Conservation (phyloP, 2,888 invertebrate species). For the Hirtodrosophila histrioides region DNA sequence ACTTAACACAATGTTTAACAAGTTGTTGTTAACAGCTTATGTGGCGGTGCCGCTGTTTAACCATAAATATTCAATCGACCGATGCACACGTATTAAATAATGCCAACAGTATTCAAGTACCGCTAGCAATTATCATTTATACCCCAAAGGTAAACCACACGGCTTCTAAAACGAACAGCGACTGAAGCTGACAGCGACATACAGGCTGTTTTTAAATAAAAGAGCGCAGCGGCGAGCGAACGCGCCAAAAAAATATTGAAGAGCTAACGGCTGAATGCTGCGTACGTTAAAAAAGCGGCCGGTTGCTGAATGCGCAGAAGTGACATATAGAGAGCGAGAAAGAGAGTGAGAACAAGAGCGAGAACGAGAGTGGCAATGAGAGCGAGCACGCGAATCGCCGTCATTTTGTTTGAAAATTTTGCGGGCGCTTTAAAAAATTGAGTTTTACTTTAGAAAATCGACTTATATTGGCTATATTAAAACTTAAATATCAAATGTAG, state of each 20-base stretch:
- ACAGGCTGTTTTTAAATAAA: conserved; percentile 9
- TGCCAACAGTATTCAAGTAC: conserved; percentile 26
- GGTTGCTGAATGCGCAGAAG: too few relatives aligned
- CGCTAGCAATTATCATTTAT: conserved; percentile 15
- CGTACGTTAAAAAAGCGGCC: too few relatives aligned
- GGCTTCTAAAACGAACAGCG: conserved; percentile 17
- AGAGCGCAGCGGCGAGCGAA: background rate
- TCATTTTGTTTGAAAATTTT: too few relatives aligned
- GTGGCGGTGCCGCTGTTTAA: background rate
- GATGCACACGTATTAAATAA: conserved; percentile 14
- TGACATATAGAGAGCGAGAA: too few relatives aligned
- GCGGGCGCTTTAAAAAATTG: too few relatives aligned
- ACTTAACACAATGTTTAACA: conserved; percentile 21
- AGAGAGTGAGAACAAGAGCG: too few relatives aligned
- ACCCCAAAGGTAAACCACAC: conserved; percentile 24
- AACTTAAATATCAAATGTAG: too few relatives aligned
- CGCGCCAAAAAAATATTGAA: background rate
- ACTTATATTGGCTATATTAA: too few relatives aligned
- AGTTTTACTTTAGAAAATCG: too few relatives aligned
- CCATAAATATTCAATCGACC: conserved; percentile 4
- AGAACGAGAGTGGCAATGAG: too few relatives aligned
- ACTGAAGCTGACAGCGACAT: conserved; percentile 11
- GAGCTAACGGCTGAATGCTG: too few relatives aligned
- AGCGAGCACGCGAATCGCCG: too few relatives aligned
- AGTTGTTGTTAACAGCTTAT: conserved; percentile 8